Evolutionary conservation across 2,888 invertebrate species (phyloP).

Genomic region (Eristalinus sepulchralis): DNA sequence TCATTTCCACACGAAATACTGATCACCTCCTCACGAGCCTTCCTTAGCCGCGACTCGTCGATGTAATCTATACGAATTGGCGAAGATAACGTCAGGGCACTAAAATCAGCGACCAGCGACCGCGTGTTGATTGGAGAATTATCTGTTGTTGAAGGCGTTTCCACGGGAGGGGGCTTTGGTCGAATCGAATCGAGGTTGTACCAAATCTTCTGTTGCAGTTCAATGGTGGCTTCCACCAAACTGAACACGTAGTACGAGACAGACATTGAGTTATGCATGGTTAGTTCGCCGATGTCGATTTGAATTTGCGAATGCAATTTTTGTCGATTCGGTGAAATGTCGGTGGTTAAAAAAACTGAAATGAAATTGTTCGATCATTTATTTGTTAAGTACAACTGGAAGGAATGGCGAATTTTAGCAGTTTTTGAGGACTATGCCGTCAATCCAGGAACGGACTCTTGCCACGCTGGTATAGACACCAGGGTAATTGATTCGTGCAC

Average conservation of each 20-base stretch:
- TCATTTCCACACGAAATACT: slow-evolving; percentile 77
- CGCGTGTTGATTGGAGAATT: slow-evolving; percentile 76
- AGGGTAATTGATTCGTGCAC: slow-evolving; percentile 84
- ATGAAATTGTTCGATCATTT: not conserved
- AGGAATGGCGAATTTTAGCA: slow-evolving; percentile 21
- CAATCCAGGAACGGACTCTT: slow-evolving; percentile 36
- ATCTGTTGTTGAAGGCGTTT: slow-evolving; percentile 71
- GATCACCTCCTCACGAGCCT: slow-evolving; percentile 78
- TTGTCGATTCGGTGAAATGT: slow-evolving; percentile 81
- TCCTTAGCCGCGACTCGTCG: slow-evolving; percentile 77
- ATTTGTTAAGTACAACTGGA: not conserved
- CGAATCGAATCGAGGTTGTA: slow-evolving; percentile 78
- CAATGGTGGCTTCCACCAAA: slow-evolving; percentile 78
- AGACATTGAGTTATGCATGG: slow-evolving; percentile 77
- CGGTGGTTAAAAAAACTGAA: slow-evolving; percentile 82
- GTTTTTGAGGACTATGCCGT: slow-evolving; percentile 1
- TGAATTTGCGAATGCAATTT: slow-evolving; percentile 81
- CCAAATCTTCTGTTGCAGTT: slow-evolving; percentile 78
- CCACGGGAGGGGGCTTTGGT: slow-evolving; percentile 67
- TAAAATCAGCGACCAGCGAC: slow-evolving; percentile 59
- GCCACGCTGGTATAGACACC: slow-evolving; percentile 89
- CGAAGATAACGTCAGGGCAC: slow-evolving; percentile 73
- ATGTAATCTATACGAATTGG: slow-evolving; percentile 79
- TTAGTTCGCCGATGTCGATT: slow-evolving; percentile 79
- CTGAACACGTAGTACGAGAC: slow-evolving; percentile 80